Evolutionary conservation across 2,888 invertebrate species (phyloP).

Genomic region (Megastigmus dorsalis): DNA sequence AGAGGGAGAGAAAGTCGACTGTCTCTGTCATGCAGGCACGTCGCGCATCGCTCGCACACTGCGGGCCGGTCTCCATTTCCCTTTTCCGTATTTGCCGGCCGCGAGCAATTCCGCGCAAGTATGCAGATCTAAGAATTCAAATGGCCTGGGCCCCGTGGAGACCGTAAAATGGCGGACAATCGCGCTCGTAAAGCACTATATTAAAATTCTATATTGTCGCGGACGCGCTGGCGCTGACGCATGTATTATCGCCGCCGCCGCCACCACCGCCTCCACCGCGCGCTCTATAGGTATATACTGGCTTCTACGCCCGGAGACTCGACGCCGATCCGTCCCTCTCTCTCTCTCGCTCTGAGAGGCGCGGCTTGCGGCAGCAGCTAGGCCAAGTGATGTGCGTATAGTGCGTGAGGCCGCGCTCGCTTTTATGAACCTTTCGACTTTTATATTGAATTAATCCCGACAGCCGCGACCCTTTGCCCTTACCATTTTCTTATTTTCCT

Average conservation of each 20-base stretch:
- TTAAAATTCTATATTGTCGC: conserved; percentile 74
- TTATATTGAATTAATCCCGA: conserved; percentile 30
- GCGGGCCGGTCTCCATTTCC: no score
- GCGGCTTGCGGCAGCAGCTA: neutral
- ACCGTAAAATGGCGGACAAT: conserved; percentile 73
- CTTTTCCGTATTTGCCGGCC: no score
- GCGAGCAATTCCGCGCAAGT: conserved; percentile 71
- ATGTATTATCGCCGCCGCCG: conserved; percentile 39
- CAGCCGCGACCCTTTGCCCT: no score
- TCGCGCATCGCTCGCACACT: conserved; percentile 50
- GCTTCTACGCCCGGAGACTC: no score
- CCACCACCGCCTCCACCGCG: neutral
- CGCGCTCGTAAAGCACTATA: conserved; percentile 74
- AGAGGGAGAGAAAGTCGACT: no score
- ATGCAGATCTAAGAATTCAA: conserved; percentile 75
- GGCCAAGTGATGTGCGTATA: neutral
- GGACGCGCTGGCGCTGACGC: conserved; percentile 41
- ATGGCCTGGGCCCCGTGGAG: conserved; percentile 71
- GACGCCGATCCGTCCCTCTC: no score
- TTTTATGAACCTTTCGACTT: conserved; percentile 22
- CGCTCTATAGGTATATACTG: neutral
- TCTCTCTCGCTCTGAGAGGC: no score
- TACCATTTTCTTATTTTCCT: no score
- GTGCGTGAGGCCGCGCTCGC: neutral
- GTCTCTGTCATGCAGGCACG: conserved; percentile 17